These are phyloP conservation scores for Autographa gamma DNA, from an alignment of 2,888 invertebrate genomes.

Conservation along the genomic window DNA sequence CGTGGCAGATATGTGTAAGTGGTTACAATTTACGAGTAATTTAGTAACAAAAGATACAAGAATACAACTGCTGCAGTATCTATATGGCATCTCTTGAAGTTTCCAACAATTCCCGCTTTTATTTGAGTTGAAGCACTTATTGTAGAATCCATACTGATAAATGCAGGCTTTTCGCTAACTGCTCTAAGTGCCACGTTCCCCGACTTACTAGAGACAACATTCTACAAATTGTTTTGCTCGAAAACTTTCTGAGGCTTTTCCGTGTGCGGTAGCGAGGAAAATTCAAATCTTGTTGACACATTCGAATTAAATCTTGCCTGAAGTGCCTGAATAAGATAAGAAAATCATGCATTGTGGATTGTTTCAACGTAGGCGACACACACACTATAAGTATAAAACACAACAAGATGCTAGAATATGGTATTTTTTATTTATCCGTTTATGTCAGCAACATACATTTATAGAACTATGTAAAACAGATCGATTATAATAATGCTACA, in stretches of 20 bases:
- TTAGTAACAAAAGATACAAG: constrained; percentile 5
- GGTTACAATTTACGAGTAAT: constrained; percentile 22
- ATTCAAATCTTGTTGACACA: constrained; percentile 30
- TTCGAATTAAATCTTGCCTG: constrained; percentile 35
- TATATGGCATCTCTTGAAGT: constrained; percentile 39
- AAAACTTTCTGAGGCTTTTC: constrained; percentile 29
- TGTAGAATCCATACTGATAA: constrained; percentile 52
- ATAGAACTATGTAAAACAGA: background rate
- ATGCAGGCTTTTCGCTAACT: constrained; percentile 47
- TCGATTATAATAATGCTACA: background rate
- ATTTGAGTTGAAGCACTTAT: constrained; percentile 54
- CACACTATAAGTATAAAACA: no score
- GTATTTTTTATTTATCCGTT: background rate
- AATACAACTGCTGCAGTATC: constrained; percentile 3
- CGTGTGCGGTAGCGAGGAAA: constrained; percentile 11
- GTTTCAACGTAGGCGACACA: background rate
- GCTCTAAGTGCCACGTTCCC: constrained; percentile 37
- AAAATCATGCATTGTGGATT: constrained; percentile 1
- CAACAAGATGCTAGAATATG: background rate
- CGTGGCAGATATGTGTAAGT: background rate
- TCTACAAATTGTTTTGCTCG: constrained; percentile 37
- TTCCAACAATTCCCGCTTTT: constrained; percentile 39
- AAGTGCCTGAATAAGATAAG: constrained; percentile 3
- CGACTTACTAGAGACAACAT: constrained; percentile 28
- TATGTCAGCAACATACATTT: background rate